phyloP scores from a whole-genome alignment of 2,888 invertebrate species.

The Aromia moschata region DNA sequence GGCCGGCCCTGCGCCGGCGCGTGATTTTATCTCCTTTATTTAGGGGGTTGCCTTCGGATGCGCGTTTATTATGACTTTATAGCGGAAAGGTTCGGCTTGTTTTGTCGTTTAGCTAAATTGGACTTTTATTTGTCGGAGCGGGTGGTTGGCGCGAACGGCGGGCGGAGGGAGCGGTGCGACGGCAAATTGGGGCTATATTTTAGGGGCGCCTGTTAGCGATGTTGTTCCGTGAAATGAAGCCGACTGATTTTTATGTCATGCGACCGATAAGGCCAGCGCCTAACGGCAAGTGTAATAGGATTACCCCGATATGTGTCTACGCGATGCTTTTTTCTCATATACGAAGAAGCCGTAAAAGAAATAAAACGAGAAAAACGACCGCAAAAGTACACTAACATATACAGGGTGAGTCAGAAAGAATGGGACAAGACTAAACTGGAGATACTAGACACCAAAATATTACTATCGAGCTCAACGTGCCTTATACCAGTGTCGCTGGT shows the following conservation, averaged over 20 bases:
- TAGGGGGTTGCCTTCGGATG: constrained; percentile 54
- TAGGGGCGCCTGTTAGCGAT: constrained; percentile 11
- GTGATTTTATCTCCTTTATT: constrained; percentile 43
- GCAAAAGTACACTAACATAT: not conserved
- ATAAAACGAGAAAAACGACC: not conserved
- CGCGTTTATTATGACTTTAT: constrained; percentile 59
- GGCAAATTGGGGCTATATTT: constrained; percentile 22
- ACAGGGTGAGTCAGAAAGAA: not conserved
- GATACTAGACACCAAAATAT: too few relatives aligned
- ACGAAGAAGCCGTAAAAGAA: too few relatives aligned
- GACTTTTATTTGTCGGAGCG: constrained; percentile 58
- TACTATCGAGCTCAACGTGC: too few relatives aligned
- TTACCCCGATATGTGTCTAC: too few relatives aligned
- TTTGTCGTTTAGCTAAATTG: constrained; percentile 59
- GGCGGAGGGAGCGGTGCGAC: constrained; percentile 8
- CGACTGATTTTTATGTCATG: constrained; percentile 7
- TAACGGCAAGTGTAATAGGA: too few relatives aligned
- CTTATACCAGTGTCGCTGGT: too few relatives aligned
- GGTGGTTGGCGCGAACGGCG: constrained; percentile 16
- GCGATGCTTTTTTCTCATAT: too few relatives aligned
- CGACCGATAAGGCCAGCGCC: not conserved
- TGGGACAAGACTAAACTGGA: too few relatives aligned
- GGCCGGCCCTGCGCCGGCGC: not conserved
- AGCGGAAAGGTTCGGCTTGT: constrained; percentile 55
- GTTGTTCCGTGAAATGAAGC: constrained; percentile 5